Conservation (phyloP, 53 echinoderm and acorn worm genomes). For the Luidia sarsii region DNA sequence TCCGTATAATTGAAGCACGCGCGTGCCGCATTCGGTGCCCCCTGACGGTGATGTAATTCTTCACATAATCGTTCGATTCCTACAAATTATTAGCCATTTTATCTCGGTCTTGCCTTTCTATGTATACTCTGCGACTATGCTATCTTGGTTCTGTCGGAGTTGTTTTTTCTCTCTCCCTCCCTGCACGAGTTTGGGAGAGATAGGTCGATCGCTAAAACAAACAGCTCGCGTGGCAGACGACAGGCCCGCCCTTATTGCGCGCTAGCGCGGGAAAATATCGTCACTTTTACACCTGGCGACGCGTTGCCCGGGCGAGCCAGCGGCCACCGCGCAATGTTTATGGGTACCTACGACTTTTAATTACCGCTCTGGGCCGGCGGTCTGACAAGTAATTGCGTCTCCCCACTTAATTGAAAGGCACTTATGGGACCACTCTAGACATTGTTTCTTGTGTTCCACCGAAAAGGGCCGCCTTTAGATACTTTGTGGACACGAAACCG, state of each 20-base stretch:
- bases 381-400: conserved; percentile 11
- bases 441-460: too few relatives aligned
- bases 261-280: conserved; percentile 31
- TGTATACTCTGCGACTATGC: background rate
- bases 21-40: too few relatives aligned
- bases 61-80: conserved; percentile 12
- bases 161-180: too few relatives aligned
- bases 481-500: too few relatives aligned
- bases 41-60: too few relatives aligned
- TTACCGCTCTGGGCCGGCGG: conserved; percentile 2
- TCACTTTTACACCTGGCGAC: conserved; percentile 40
- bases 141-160: conserved; percentile 6
- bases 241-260: conserved; percentile 12
- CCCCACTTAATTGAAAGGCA: too few relatives aligned
- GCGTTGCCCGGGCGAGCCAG: conserved; percentile 31
- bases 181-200: conserved; percentile 35
- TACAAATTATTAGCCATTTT: conserved; percentile 53
- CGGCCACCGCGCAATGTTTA: conserved; percentile 31
- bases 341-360: conserved; percentile 30
- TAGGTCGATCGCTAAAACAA: conserved; percentile 59
- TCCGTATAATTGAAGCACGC: background rate
- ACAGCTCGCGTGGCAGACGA: conserved; percentile 41
- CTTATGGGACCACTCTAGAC: too few relatives aligned
- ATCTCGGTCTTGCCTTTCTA: background rate
- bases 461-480: too few relatives aligned